Percentiles rank a stretch among this genome's conserved stretches.
phyloP scores from a whole-genome alignment of 2,888 invertebrate species.

The Caenorhabditis plicata region DNA sequence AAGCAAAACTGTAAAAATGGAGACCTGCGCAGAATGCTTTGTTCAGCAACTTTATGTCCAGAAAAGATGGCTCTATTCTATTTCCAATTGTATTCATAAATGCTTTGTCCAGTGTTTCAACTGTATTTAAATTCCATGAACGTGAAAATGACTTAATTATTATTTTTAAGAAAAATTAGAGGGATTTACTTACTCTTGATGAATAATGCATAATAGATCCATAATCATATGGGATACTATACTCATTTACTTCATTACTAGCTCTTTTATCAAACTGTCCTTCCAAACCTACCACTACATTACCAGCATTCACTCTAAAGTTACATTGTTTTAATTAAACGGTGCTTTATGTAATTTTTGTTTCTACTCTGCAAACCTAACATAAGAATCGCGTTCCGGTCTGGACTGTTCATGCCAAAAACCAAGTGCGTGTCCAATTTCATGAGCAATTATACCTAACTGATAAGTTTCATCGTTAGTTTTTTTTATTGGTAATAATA shows the following conservation, averaged over 20 bases:
- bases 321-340: no score
- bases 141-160: slow-evolving; percentile 42
- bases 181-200: slow-evolving; percentile 23
- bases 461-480: slow-evolving; percentile 8
- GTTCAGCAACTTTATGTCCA: slow-evolving; percentile 47
- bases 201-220: slow-evolving; percentile 51
- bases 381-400: slow-evolving; percentile 49
- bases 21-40: slow-evolving; percentile 42
- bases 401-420: slow-evolving; percentile 56
- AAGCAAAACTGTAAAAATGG: neutral
- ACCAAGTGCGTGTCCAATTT: slow-evolving; percentile 49
- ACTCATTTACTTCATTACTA: slow-evolving; percentile 27
- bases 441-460: slow-evolving; percentile 51
- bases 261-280: slow-evolving; percentile 44
- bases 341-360: neutral
- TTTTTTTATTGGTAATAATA: neutral
- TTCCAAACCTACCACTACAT: slow-evolving; percentile 34
- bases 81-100: slow-evolving; percentile 49
- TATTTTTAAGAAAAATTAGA: neutral
- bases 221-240: slow-evolving; percentile 47
- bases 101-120: slow-evolving; percentile 37
- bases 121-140: slow-evolving; percentile 30
- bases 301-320: slow-evolving; percentile 37
- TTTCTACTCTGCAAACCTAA: slow-evolving; percentile 21
- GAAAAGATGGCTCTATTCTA: slow-evolving; percentile 42